Evolutionary conservation across 2,797 vertebrate species (phyloP), one percentile per base, ranked within the genome.

Genomic region (Anisognathus igniventris): DNA sequence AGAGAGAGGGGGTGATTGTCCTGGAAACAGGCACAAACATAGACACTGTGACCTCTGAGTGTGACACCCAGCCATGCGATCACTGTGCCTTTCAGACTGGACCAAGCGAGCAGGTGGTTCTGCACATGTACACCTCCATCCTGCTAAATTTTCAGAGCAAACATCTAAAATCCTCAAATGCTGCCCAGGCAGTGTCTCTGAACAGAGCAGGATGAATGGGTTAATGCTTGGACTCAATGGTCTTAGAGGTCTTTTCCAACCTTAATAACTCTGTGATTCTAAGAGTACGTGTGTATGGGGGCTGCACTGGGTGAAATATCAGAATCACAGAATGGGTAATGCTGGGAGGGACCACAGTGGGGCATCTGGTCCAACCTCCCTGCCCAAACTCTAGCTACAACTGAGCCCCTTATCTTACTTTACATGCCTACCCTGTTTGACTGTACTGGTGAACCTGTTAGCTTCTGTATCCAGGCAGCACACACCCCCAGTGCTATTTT

Each of bases 11-110:
- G 3, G 2, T 12, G 25, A 22, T 83, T 82, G 16, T 71, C 15
- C 60, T 73, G 74, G 25, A 39, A 17, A 39, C 9, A 60, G 40
- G 12, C 33, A 39, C 2, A 22, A 48, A 22, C 60, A 11, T 0
- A 28, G 44, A 15, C 40, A 30, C 33, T 62, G 71, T 0, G 0
- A 3, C 30, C 28, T 73, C 50, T 2, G 6, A 31, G 14, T 22
- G 45, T 73, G 51, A 37, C 47, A 54, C 39, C 9, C 30, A 37
- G 10, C 57, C 10, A 8, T 4, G 11, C 47, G 11, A 18, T 9
- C 0, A 0, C 21, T 24, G 17, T 44, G 62, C 0, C 0, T 24
- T 30, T n/a, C n/a, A 42, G 58, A 13, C 0, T 28, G 17, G 9
- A 70, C 28, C 61, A 33, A 56, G 56, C 11, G 12, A 68, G 30